A percentile compares a stretch with the other conserved stretches of the same genome.
Evolutionary conservation across 2,888 invertebrate genomes (phyloP).

Genomic region (Saturnia pavonia): DNA sequence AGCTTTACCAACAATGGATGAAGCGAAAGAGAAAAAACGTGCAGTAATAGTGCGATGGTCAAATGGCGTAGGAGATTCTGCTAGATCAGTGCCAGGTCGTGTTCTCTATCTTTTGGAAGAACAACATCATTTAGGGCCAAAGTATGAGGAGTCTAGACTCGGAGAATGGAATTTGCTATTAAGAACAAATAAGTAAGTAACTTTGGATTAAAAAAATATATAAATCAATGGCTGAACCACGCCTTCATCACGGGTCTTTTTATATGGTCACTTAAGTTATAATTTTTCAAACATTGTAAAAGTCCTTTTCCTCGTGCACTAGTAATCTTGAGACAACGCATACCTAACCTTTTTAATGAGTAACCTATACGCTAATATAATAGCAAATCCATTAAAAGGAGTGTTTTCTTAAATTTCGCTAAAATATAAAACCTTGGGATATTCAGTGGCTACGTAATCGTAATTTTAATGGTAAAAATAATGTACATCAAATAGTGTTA

Average conservation of each 20-base stretch:
- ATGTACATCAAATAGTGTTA: neutral
- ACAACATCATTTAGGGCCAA: constrained; percentile 85
- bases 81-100: constrained; percentile 66
- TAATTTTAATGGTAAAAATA: neutral
- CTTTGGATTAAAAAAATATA: neutral
- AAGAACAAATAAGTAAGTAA: constrained; percentile 74
- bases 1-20: constrained; percentile 82
- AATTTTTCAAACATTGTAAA: too few species aligned
- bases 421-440: neutral
- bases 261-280: neutral
- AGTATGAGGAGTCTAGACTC: constrained; percentile 84
- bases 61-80: constrained; percentile 68
- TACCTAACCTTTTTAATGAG: too few species aligned
- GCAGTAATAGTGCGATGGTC: constrained; percentile 75
- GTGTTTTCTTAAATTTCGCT: neutral
- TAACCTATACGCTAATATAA: too few species aligned
- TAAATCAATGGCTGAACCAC: neutral
- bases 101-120: constrained; percentile 85
- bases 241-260: too few species aligned
- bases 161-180: constrained; percentile 84
- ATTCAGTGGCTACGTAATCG: neutral
- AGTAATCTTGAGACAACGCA: too few species aligned
- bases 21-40: constrained; percentile 79
- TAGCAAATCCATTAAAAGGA: too few species aligned
- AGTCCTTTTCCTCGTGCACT: too few species aligned